Conservation (phyloP, 2,113 vertebrate genomes). For the Anhinga rufa region DNA sequence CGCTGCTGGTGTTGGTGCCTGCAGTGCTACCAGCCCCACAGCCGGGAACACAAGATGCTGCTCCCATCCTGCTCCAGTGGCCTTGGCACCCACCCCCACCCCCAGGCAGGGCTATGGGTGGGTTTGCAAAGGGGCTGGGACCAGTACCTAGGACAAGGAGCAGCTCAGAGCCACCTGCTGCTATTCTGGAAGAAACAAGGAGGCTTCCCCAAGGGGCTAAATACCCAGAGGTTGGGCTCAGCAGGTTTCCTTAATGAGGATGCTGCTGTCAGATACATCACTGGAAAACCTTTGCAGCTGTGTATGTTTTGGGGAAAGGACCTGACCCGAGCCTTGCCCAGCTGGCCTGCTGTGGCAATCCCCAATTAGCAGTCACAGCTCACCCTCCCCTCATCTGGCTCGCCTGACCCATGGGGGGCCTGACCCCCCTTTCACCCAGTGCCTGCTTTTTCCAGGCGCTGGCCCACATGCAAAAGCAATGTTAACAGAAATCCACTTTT, state of each 20-base stretch:
- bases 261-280: background rate
- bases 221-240: background rate
- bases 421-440: background rate
- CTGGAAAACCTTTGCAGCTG: slow-evolving; percentile 8
- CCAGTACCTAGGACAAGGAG: background rate
- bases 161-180: background rate
- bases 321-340: background rate
- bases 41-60: fast-evolving
- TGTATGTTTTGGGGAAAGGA: background rate
- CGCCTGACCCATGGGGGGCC: background rate
- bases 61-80: background rate
- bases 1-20: too few relatives aligned
- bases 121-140: background rate
- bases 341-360: background rate
- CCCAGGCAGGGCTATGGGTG: background rate
- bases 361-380: background rate
- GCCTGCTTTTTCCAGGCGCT: background rate
- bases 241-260: background rate
- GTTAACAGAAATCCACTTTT: background rate
- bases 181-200: background rate
- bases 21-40: background rate
- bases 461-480: fast-evolving
- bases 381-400: background rate
- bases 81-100: background rate
- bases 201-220: background rate